Evolutionary conservation across 2,797 vertebrate genomes (phyloP).

Genomic region (Oceanodroma leucorhoa): DNA sequence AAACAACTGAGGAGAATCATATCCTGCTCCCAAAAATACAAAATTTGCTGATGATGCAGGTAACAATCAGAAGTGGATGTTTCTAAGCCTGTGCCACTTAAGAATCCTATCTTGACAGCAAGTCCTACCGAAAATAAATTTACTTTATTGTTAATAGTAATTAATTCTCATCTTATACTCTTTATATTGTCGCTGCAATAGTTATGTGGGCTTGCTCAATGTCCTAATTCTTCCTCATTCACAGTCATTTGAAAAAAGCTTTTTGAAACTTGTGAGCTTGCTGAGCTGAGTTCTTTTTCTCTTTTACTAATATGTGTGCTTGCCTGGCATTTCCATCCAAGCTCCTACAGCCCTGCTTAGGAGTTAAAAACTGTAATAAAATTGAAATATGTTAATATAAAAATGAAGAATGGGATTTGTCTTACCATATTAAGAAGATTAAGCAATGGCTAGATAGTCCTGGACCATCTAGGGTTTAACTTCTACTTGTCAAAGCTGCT

Average conservation of each 20-base stretch:
- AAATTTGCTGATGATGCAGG: neutral
- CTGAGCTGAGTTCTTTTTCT: slow-evolving; percentile 26
- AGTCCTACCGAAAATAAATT: neutral
- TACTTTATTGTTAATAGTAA: slow-evolving; percentile 47
- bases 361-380: slow-evolving; percentile 73
- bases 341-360: slow-evolving; percentile 37
- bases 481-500: slow-evolving; percentile 63
- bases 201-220: slow-evolving; percentile 35
- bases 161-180: slow-evolving; percentile 41
- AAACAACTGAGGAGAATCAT: neutral
- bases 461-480: slow-evolving; percentile 71
- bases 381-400: slow-evolving; percentile 78
- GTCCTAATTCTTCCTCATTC: slow-evolving; percentile 51
- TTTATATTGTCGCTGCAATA: slow-evolving; percentile 43
- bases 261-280: slow-evolving; percentile 18
- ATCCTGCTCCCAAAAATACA: neutral
- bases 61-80: neutral
- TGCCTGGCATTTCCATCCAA: slow-evolving; percentile 47
- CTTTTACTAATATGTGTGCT: neutral
- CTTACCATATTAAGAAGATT: slow-evolving; percentile 75
- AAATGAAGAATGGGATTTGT: slow-evolving; percentile 79
- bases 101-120: neutral
- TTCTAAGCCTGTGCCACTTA: neutral
- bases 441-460: slow-evolving; percentile 68
- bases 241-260: slow-evolving; percentile 51